Base-by-base conservation (phyloP, 2,888 invertebrate species). In the Chrysolina americana region DNA sequence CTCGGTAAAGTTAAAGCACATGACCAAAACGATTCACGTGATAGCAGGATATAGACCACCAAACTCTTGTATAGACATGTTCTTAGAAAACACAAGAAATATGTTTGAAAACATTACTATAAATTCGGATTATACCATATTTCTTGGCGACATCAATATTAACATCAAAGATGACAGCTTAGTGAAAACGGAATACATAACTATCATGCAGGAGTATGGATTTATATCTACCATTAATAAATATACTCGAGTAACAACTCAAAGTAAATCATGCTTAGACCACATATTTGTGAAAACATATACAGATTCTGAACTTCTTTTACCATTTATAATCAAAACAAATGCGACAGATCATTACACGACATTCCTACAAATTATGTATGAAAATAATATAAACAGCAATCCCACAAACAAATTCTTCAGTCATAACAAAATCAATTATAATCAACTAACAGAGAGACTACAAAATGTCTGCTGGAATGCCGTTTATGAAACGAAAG, bases 261-360 rank as follows among this genome's bases (percentile, higher is more conserved):
- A 53, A 53, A 53, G 53, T 53, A 21, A 53, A 53, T 53, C 53
- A 53, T 53, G 53, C 53, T 17, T 21, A 53, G 21, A 53, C 53
- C 17, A 53, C n/a, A 53, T 21, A 53, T 53, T 21, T 53, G 53
- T 17, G 19, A 53, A 53, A 53, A 53, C 63, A 23, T 63, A 63
- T 63, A 28, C 63, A 63, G 63, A 63, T 28, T 62, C 62, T 21
- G 62, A 62, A 62, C 62, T 62, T 62, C 36, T 62, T 62, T 21
- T 23, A 50, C 50, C 50, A 17, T 50, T 50, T 50, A 50, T 50
- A 50, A 50, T 50, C 50, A 50, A 50, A 50, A 62, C 62, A 62
- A 62, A 62, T 62, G 62, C 62, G 21, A 36, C 62, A 19, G 62
- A 62, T 62, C 62, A 62, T 62, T 62, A 62, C 56, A 56, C 62